Percentiles rank a stretch among this genome's conserved stretches.
Conservation (phyloP, 2,888 invertebrate species). For the Epinotia demarniana region DNA sequence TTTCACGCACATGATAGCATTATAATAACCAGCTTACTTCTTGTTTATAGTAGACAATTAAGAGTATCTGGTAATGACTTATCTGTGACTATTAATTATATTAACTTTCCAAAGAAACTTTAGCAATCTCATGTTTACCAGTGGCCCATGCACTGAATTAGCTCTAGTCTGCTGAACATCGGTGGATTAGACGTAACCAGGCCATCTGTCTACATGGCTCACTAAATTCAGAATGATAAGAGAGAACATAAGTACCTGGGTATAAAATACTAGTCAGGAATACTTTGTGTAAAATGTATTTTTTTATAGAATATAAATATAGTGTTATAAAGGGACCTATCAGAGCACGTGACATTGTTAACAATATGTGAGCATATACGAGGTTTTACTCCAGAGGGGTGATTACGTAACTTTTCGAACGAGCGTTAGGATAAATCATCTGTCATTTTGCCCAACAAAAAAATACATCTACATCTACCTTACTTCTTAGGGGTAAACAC, state of each 20-base stretch:
- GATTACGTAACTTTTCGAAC: too few species aligned
- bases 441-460: too few species aligned
- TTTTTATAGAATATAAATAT: too few species aligned
- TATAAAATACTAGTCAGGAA: neutral
- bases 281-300: neutral
- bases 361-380: too few species aligned
- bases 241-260: neutral
- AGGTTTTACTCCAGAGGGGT: too few species aligned
- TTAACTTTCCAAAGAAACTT: neutral
- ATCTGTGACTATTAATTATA: slow-evolving; percentile 4
- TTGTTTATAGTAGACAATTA: neutral
- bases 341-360: too few species aligned
- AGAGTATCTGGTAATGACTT: neutral
- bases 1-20: slow-evolving; percentile 4
- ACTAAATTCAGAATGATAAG: neutral
- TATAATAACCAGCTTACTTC: neutral
- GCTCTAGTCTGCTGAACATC: slow-evolving; percentile 13
- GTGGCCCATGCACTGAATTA: neutral
- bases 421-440: too few species aligned
- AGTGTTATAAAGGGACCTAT: too few species aligned
- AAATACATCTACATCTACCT: too few species aligned
- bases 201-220: neutral
- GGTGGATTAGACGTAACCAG: neutral
- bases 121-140: slow-evolving; percentile 1
- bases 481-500: too few species aligned